phyloP scores from a whole-genome alignment of 2,797 vertebrate genomes.

The Epinephelus malabaricus region DNA sequence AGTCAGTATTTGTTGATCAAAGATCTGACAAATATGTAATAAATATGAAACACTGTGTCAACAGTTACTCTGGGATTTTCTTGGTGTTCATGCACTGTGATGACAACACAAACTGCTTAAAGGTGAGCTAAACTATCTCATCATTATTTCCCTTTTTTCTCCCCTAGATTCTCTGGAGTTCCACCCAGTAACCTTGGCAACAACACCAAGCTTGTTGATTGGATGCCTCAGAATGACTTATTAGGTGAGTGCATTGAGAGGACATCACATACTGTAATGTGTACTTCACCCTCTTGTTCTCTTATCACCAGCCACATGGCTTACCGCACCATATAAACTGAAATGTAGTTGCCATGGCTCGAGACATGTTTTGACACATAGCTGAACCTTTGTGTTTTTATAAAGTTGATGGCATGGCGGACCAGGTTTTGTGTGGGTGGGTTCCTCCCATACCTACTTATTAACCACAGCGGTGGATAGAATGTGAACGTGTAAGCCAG shows the following conservation, averaged over 20 bases:
- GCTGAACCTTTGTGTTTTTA: background rate
- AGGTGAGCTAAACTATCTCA: no score
- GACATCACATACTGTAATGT: background rate
- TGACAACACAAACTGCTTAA: background rate
- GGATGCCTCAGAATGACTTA: constrained; percentile 98
- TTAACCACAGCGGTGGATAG: background rate
- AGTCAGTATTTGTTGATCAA: background rate
- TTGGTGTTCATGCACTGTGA: background rate
- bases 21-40: background rate
- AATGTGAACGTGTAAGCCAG: constrained; percentile 13
- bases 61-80: background rate
- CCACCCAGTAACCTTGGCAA: constrained; percentile 95
- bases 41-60: background rate
- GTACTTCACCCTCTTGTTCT: background rate
- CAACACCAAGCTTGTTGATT: constrained; percentile 98
- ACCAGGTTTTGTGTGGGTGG: background rate
- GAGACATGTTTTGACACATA: constrained; percentile 7
- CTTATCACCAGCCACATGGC: background rate
- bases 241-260: constrained; percentile 88
- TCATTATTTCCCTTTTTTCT: background rate
- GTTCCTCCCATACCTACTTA: constrained; percentile 7
- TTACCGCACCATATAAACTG: background rate
- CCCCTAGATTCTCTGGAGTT: constrained; percentile 93
- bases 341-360: background rate
- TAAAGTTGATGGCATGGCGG: background rate